Evolutionary conservation across 1,140 invertebrate species (phyloP), one percentile per base, ranked within the genome.

Genomic region (Pogonus chalceus): DNA sequence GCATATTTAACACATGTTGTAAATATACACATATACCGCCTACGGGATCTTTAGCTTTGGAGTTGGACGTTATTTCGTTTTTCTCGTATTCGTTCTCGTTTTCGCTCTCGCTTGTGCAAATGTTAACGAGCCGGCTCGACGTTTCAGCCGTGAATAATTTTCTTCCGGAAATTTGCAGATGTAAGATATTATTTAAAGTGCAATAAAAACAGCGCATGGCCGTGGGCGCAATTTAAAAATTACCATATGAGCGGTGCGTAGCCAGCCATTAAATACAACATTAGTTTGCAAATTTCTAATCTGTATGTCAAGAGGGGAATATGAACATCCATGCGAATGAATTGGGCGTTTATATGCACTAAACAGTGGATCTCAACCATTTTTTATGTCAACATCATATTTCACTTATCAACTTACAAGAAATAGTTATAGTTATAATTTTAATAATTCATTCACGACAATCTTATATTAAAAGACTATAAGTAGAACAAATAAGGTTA

Each of bases 221-320:
- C 37, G 9, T 16, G 18, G 18, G 37, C 37, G 18, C 37, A 43
- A 43, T 43, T 43, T 43, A 43, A 43, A 43, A 43, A 43, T 43
- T 43, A 43, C 37, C 37, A 43, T 43, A 43, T 18, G 26, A 7
- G 26, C 14, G 26, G 37, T 43, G 37, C 18, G 37, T 43, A 43
- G 4, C 37, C 37, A 16, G 7, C 7, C 37, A 43, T 43, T 43
- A 43, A 43, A 43, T 43, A 43, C 37, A 43, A 43, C 37, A 43
- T 43, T 43, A 43, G 37, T 18, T 43, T 43, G 37, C 37, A 43
- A 43, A 43, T 43, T 43, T 43, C 37, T 43, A 43, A 43, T 43
- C 37, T 43, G 37, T 43, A 43, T 43, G 37, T 43, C 4, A 43
- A 4, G 18, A 43, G 37, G 37, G 37, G 18, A 4, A 43, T 7